Conservation (phyloP, 2,797 vertebrate genomes). For the Hozukius guyotensis region DNA sequence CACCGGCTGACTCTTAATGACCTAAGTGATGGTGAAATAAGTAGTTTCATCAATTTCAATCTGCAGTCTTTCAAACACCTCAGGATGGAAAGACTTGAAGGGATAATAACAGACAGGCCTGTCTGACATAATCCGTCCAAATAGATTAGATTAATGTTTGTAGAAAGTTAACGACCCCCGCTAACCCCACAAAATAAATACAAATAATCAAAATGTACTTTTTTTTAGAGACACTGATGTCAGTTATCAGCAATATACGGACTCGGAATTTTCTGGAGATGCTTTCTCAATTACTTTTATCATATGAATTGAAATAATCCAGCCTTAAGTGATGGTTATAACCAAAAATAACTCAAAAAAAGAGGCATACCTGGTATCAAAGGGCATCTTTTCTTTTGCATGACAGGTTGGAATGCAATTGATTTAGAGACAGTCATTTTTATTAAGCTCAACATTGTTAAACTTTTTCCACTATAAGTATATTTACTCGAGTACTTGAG, state of each 20-base stretch:
- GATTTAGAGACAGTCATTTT: not conserved
- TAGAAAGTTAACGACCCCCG: not conserved
- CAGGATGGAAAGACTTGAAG: constrained; percentile 21
- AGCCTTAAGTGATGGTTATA: not conserved
- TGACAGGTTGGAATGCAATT: not conserved
- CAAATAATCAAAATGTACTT: not conserved
- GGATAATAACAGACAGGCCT: constrained; percentile 19
- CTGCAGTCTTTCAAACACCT: constrained; percentile 33
- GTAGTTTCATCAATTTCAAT: constrained; percentile 46
- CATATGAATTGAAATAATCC: not conserved
- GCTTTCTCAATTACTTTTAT: not conserved
- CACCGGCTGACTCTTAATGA: constrained; percentile 32
- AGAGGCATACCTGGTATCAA: not conserved
- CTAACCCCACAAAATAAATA: not conserved
- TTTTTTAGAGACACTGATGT: not conserved
- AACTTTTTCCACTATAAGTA: not conserved
- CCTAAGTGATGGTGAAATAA: constrained; percentile 59
- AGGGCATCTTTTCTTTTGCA: not conserved
- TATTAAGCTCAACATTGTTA: not conserved
- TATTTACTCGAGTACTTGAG: not conserved
- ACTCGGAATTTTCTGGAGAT: not conserved
- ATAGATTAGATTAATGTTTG: constrained; percentile 29
- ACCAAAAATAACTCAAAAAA: not conserved
- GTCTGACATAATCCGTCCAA: constrained; percentile 7
- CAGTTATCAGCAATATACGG: not conserved